Evolutionary conservation across 2,888 invertebrate species (phyloP).

Genomic region (Osmoderma eremita): DNA sequence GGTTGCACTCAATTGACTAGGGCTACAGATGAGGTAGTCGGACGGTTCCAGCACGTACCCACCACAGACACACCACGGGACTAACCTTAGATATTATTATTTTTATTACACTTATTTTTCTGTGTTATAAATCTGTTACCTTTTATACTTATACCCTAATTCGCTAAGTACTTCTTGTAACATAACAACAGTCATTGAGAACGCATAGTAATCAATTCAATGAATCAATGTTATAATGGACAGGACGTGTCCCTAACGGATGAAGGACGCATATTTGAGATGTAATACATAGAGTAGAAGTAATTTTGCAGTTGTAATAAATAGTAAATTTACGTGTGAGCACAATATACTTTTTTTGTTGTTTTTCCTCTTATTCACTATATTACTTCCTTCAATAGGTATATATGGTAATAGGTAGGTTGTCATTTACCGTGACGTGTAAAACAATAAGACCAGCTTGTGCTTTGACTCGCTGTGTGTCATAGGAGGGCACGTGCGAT

Average conservation of each 20-base stretch:
- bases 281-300: conserved; percentile 25
- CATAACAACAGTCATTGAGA: conserved; percentile 35
- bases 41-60: conserved; percentile 45
- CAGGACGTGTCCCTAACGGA: conserved; percentile 11
- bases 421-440: conserved; percentile 38
- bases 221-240: conserved; percentile 9
- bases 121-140: conserved; percentile 20
- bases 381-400: conserved; percentile 4
- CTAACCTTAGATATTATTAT: conserved; percentile 1
- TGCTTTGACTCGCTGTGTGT: conserved; percentile 51
- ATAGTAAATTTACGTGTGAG: conserved; percentile 28
- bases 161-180: conserved; percentile 33
- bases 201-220: conserved; percentile 28
- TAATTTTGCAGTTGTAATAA: conserved; percentile 20
- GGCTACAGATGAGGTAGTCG: conserved; percentile 45
- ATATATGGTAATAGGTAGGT: conserved; percentile 18
- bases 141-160: conserved; percentile 38
- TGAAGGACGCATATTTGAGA: conserved; percentile 22
- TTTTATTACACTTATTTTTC: conserved; percentile 15
- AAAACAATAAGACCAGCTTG: conserved; percentile 57
- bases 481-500: conserved; percentile 42
- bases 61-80: conserved; percentile 39
- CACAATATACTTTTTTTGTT: conserved; percentile 20
- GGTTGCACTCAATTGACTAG: conserved; percentile 45
- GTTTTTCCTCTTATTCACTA: conserved; percentile 11